Evolutionary conservation across 2,797 vertebrate genomes (phyloP).

Genomic region (Ibycter americanus): DNA sequence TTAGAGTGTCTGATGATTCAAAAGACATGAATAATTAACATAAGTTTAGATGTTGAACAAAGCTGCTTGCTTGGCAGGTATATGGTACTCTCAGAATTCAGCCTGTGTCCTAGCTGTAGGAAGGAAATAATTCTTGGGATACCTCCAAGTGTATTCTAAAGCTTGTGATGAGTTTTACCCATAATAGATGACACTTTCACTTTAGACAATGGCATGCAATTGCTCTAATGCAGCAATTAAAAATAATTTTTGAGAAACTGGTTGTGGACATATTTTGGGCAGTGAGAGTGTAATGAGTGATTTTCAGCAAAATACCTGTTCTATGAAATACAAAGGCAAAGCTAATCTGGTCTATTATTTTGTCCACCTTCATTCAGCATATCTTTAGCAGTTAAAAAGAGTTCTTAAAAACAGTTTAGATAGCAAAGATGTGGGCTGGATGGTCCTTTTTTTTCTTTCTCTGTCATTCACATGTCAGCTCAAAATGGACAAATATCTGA

Average conservation of each 20-base stretch:
- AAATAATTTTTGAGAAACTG: neutral
- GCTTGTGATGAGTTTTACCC: conserved; percentile 12
- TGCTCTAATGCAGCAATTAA: neutral
- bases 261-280: neutral
- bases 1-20: conserved; percentile 2
- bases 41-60: neutral
- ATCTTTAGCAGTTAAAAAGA: neutral
- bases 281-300: neutral
- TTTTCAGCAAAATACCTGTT: neutral
- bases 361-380: neutral
- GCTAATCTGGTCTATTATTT: neutral
- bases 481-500: neutral
- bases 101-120: neutral
- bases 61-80: neutral
- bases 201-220: neutral
- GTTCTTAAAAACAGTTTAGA: neutral
- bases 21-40: neutral
- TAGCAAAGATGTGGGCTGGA: neutral
- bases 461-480: neutral
- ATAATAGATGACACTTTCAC: neutral
- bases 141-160: neutral
- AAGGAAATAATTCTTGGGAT: neutral
- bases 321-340: neutral
- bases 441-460: neutral
- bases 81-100: neutral